Conservation (phyloP, 2,888 invertebrate genomes). For the Cheilosia variabilis region DNA sequence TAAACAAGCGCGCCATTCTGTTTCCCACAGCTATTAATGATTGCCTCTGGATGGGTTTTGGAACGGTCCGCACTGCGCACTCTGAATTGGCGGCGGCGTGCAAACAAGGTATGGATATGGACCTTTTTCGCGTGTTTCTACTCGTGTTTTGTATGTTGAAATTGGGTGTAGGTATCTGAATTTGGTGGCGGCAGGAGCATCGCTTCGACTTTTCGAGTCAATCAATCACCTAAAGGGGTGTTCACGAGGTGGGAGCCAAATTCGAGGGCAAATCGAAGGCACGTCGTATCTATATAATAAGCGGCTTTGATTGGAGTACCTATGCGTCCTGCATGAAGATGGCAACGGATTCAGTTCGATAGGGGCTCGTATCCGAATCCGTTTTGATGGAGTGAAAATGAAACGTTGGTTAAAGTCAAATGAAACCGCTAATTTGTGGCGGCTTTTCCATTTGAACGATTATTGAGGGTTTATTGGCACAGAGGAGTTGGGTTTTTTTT, state of each 20-base stretch:
- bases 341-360: constrained; percentile 28
- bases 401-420: constrained; percentile 68
- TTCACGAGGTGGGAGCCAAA: constrained; percentile 72
- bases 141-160: constrained; percentile 50
- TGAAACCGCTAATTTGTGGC: constrained; percentile 70
- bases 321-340: constrained; percentile 4
- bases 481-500: neutral
- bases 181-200: constrained; percentile 32
- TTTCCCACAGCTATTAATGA: constrained; percentile 75
- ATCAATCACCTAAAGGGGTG: constrained; percentile 75
- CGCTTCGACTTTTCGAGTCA: constrained; percentile 67
- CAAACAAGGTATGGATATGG: constrained; percentile 42
- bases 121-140: constrained; percentile 54
- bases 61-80: constrained; percentile 51
- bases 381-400: constrained; percentile 67
- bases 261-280: constrained; percentile 69
- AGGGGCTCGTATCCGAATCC: constrained; percentile 29
- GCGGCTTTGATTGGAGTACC: constrained; percentile 65
- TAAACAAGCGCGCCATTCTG: constrained; percentile 78
- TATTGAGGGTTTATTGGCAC: constrained; percentile 26
- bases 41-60: constrained; percentile 69
- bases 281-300: constrained; percentile 65
- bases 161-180: constrained; percentile 31
- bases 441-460: constrained; percentile 35
- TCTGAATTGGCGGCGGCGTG: constrained; percentile 12